Evolutionary conservation across 92 coral and sea anemone genomes (phyloP), one percentile per base, ranked within the genome.

Genomic region (Palythoa grandiflora): DNA sequence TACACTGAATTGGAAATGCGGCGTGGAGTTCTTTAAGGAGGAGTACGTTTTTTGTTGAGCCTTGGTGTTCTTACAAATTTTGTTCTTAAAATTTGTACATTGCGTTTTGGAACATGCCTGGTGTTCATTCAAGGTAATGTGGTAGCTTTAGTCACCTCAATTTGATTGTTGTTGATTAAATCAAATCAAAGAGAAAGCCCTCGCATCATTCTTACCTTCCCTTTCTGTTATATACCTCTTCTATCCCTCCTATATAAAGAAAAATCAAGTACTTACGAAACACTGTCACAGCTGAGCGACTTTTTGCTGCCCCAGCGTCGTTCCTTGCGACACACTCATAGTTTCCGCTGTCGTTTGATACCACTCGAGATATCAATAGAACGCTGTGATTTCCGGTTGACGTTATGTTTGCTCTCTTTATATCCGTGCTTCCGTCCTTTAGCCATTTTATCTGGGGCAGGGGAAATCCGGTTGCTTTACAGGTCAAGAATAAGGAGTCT

Each of bases 401-500:
- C 28, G 83, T 77, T 53, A 54, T 77, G 7, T 54, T 77, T 13
- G 66, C 83, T 53, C 48, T 54, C 9, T 54, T 77, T 35, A 77
- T 54, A 15, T 54, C 83, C 3, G 83, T 77, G 83, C 68, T 77
- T 4, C 83, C 83, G 28, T 77, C 54, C 68, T 77, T 77, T 21
- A 77, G 48, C 83, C 83, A 77, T 35, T 77, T 77, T 7, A 77
- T 77, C 48, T 77, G 68, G 28, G 83, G 83, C 40, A 17, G 83
- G 83, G 83, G 83, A 77, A 53, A 65, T 51, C 83, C 83, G 12
- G 68, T 77, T 16, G 60, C 79, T 20, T 20, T 48, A 48, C 79
- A 75, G 15, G 44, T 36, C 28, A 77, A 55, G 15, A 12, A 17
- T 48, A 77, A 38, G 4, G 61, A 50, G 9, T 75, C 79, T 75